Evolutionary conservation across 2,797 vertebrate genomes (phyloP).

Genomic region (Pantherophis alleghaniensis): DNA sequence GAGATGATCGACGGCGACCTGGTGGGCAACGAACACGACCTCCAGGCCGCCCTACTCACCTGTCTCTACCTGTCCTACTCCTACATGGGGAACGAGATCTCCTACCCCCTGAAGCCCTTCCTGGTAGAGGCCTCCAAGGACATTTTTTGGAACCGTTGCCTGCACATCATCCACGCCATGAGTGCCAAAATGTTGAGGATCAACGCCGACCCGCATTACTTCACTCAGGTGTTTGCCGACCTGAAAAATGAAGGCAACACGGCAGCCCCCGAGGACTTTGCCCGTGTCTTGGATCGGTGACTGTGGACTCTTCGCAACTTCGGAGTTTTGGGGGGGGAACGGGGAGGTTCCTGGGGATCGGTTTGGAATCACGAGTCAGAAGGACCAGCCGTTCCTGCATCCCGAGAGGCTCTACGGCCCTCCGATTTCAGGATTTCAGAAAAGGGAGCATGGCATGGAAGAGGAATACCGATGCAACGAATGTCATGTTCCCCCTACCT

Average conservation of each 20-base stretch:
- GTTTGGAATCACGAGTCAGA: not conserved
- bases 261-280: conserved; percentile 84
- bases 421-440: accelerated
- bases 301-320: not conserved
- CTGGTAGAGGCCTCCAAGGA: conserved; percentile 91
- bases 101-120: conserved; percentile 92
- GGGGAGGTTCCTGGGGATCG: too few species aligned
- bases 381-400: not conserved
- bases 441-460: accelerated
- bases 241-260: conserved; percentile 89
- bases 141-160: conserved; percentile 92
- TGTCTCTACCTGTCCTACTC: conserved; percentile 93
- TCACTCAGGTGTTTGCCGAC: conserved; percentile 94
- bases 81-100: conserved; percentile 95
- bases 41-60: conserved; percentile 88
- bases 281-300: conserved; percentile 90
- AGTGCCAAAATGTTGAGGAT: conserved; percentile 93
- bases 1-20: conserved; percentile 84
- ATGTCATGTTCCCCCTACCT: too few species aligned
- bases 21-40: conserved; percentile 86
- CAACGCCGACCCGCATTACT: conserved; percentile 93
- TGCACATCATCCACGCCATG: conserved; percentile 91
- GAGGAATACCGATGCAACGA: too few species aligned
- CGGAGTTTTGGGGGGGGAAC: too few species aligned
- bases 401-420: accelerated